Conservation (phyloP, 1,140 invertebrate genomes). For the Pseudobourletiella spinata region DNA sequence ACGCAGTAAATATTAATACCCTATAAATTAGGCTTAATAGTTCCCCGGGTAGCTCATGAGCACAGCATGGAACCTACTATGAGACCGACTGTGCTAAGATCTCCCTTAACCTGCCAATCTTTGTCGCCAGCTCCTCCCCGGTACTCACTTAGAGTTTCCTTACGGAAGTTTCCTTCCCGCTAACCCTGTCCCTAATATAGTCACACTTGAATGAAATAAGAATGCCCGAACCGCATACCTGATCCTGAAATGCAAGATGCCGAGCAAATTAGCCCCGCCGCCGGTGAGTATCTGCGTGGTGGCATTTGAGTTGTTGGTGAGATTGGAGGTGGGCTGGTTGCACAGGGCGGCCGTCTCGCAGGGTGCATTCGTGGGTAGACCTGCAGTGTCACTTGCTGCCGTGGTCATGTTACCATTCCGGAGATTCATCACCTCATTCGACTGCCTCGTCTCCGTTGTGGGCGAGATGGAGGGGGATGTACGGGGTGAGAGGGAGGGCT, state of each 20-base stretch:
- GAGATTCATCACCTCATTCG: conserved; percentile 24
- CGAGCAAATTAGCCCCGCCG: conserved; percentile 55
- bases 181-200: neutral
- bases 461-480: conserved; percentile 29
- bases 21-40: conserved; percentile 23
- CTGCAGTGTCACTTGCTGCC: no score
- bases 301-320: conserved; percentile 7
- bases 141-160: neutral
- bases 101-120: no score
- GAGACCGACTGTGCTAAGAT: no score
- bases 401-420: conserved; percentile 22
- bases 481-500: conserved; percentile 11
- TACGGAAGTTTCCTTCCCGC: neutral
- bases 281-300: conserved; percentile 38
- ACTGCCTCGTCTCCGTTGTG: conserved; percentile 1
- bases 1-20: conserved; percentile 11
- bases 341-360: neutral
- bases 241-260: conserved; percentile 75
- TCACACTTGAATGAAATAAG: neutral
- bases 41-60: conserved; percentile 14
- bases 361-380: neutral
- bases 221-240: conserved; percentile 43
- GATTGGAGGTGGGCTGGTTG: neutral
- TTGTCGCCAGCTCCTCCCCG: neutral
- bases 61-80: conserved; percentile 14